Conservation (phyloP, 2,888 invertebrate genomes). For the Villa cingulata region DNA sequence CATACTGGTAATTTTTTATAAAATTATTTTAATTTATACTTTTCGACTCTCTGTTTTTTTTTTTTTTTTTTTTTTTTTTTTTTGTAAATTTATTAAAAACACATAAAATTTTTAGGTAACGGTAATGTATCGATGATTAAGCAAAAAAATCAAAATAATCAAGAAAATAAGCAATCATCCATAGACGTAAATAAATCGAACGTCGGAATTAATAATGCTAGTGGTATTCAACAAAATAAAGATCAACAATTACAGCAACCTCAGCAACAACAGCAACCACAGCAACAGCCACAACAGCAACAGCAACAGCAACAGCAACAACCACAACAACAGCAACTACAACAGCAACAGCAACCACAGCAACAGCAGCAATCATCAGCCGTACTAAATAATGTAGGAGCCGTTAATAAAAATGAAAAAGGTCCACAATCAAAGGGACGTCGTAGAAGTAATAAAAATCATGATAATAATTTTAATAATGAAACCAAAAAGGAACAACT, state of each 20-base stretch:
- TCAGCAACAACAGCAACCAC: not conserved
- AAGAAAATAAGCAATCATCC: constrained; percentile 20
- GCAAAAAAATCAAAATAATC: constrained; percentile 27
- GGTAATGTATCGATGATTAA: constrained; percentile 32
- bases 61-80: not conserved
- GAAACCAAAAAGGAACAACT: constrained; percentile 31
- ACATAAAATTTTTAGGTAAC: no score
- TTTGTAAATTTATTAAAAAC: not conserved
- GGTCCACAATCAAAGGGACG: constrained; percentile 13
- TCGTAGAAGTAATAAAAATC: constrained; percentile 12
- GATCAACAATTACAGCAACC: constrained; percentile 2
- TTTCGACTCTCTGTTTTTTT: not conserved
- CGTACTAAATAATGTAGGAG: constrained; percentile 19
- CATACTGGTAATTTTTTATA: constrained; percentile 26
- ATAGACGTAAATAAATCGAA: not conserved
- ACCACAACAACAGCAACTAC: not conserved
- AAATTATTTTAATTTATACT: not conserved
- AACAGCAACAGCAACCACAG: constrained; percentile 4
- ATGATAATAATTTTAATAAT: constrained; percentile 19
- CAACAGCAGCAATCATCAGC: constrained; percentile 12
- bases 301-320: not conserved
- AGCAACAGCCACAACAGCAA: constrained; percentile 1
- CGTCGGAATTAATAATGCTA: no score
- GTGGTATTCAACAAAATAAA: not conserved
- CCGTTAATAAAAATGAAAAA: constrained; percentile 19